These are phyloP conservation scores for Myopa tessellatipennis DNA, from an alignment of 2,888 invertebrate genomes.

Conservation along the genomic window DNA sequence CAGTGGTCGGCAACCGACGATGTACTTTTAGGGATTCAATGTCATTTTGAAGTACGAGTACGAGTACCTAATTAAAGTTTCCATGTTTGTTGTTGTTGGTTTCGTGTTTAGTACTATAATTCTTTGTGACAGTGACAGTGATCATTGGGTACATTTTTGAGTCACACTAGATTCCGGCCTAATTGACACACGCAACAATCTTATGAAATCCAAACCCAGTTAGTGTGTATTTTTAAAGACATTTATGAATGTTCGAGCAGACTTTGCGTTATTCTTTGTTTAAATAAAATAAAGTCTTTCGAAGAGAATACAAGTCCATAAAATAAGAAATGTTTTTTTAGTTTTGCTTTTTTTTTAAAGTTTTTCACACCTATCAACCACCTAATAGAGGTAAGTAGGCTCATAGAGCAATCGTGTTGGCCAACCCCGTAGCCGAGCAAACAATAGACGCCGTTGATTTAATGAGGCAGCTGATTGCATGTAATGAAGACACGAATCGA, in stretches of 20 bases:
- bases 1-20: neutral
- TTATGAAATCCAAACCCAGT: no score
- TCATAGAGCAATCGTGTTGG: neutral
- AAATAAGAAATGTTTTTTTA: no score
- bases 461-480: conserved; percentile 35
- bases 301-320: no score
- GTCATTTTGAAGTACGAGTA: neutral
- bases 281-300: no score
- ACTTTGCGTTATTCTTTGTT: no score
- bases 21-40: neutral
- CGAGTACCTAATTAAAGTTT: neutral
- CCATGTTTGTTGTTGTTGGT: neutral
- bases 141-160: no score
- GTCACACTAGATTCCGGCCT: no score
- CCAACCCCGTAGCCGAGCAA: neutral
- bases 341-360: neutral
- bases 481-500: conserved; percentile 36
- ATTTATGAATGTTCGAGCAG: no score
- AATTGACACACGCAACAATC: no score
- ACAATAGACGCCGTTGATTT: conserved; percentile 6
- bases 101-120: neutral
- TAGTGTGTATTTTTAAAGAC: no score
- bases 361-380: neutral
- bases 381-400: neutral
- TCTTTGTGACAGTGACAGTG: neutral